A percentile compares a stretch with the other conserved stretches of the same genome.
These are phyloP conservation scores for Mimumesa dahlbomi DNA, from an alignment of 2,888 invertebrate genomes.

Conservation along the genomic window DNA sequence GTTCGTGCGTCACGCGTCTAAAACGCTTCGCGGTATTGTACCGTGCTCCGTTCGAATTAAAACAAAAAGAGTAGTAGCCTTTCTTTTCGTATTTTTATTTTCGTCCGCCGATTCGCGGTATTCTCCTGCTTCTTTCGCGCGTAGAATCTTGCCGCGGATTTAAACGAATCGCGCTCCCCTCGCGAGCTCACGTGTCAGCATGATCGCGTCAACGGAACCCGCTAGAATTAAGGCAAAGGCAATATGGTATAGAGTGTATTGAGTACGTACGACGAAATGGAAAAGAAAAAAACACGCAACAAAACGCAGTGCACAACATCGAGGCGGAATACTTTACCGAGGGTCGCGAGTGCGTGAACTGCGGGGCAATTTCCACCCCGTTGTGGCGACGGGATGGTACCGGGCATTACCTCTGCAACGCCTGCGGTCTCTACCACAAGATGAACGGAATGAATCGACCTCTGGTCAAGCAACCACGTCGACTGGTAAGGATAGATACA, in stretches of 20 bases:
- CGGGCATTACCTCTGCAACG: conserved; percentile 99
- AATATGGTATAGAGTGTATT: too few relatives aligned
- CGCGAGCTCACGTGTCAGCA: neutral
- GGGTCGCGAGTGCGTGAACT: conserved; percentile 98
- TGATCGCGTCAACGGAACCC: neutral
- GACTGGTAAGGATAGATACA: conserved; percentile 90
- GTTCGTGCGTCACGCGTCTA: neutral
- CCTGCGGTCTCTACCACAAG: conserved; percentile 99
- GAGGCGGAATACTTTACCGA: conserved; percentile 83
- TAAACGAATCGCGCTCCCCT: too few relatives aligned
- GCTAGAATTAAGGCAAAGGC: too few relatives aligned
- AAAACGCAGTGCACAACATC: conserved; percentile 77
- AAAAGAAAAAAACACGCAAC: too few relatives aligned
- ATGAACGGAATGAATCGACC: conserved; percentile 98
- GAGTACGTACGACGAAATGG: conserved; percentile 47
- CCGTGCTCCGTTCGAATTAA: too few relatives aligned
- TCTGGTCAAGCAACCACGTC: conserved; percentile 93
- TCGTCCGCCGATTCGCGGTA: too few relatives aligned
- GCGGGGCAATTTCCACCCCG: conserved; percentile 97
- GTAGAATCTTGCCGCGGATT: too few relatives aligned
- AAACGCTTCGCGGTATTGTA: neutral
- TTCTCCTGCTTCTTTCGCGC: neutral
- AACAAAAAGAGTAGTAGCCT: too few relatives aligned
- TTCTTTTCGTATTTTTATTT: too few relatives aligned
- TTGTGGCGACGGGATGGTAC: conserved; percentile 98